Percentiles rank a stretch among this genome's conserved stretches.
Conservation (phyloP, 2,888 invertebrate genomes). For the Mimas tiliae region DNA sequence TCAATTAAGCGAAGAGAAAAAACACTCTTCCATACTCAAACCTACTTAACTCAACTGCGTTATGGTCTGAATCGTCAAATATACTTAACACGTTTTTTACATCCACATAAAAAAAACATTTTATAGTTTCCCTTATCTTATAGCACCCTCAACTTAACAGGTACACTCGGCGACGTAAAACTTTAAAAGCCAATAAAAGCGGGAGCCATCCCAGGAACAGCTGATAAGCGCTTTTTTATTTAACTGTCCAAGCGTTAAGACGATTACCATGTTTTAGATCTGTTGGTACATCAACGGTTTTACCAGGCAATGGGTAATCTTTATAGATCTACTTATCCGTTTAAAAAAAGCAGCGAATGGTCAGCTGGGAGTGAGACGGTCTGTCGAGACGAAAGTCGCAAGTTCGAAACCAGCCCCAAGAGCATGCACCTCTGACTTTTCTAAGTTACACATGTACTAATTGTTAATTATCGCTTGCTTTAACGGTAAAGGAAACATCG, state of each 20-base stretch:
- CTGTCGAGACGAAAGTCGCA: no score
- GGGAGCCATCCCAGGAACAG: conserved; percentile 65
- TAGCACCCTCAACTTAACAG: conserved; percentile 35
- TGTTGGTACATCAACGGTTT: conserved; percentile 3
- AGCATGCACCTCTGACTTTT: no score
- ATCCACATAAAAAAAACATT: not conserved
- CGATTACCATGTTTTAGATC: conserved; percentile 16
- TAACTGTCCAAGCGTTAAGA: conserved; percentile 39
- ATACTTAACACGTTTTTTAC: not conserved
- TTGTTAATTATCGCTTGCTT: no score
- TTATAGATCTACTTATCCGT: not conserved
- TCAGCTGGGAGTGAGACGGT: no score
- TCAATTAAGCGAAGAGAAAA: not conserved
- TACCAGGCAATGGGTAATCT: not conserved
- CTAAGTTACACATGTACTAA: no score
- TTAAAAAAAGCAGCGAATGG: not conserved
- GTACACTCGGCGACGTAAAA: conserved; percentile 64
- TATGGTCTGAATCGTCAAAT: not conserved
- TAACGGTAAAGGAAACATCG: no score
- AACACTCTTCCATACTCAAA: not conserved
- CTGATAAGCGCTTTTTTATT: conserved; percentile 80
- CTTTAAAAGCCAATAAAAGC: conserved; percentile 76
- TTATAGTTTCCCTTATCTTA: conserved; percentile 30
- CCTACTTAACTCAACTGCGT: not conserved
- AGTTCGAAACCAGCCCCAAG: no score